These are phyloP conservation scores for Pelagia noctiluca DNA, from an alignment of 30 jellyfish, hydroid and myxozoan genomes.

Conservation along the genomic window DNA sequence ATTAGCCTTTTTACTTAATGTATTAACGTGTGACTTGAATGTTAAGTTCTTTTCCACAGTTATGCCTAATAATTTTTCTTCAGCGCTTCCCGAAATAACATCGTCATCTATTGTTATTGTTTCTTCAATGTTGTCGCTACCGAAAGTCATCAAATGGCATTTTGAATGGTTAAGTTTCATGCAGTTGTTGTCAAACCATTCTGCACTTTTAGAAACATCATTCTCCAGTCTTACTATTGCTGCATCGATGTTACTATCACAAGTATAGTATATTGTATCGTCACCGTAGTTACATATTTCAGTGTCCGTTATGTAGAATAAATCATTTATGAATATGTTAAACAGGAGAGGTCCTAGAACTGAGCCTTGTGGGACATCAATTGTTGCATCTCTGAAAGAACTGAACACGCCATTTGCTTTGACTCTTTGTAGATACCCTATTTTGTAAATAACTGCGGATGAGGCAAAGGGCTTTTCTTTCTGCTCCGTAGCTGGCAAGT, in stretches of 20 bases:
- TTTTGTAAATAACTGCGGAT: no score
- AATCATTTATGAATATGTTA: background rate
- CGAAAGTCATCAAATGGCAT: background rate
- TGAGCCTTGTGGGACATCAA: background rate
- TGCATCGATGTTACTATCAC: background rate
- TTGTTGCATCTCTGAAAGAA: no score
- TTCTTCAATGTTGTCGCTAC: background rate
- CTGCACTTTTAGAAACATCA: background rate
- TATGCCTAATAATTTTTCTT: no score
- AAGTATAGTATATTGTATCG: background rate
- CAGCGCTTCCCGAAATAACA: background rate
- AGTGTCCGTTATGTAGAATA: slow-evolving; percentile 1
- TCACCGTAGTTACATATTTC: background rate
- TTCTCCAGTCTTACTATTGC: background rate
- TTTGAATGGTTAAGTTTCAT: background rate
- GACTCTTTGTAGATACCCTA: no score
- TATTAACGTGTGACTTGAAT: no score
- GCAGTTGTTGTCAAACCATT: background rate
- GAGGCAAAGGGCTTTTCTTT: no score
- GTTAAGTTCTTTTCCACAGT: no score
- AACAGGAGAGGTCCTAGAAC: slow-evolving; percentile 3
- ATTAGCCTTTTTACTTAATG: no score
- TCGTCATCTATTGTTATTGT: background rate
- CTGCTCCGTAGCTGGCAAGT: no score
- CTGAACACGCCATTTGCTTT: no score